These are phyloP conservation scores for Suricata suricatta DNA, from an alignment of 2,113 vertebrate species.

Conservation along the genomic window DNA sequence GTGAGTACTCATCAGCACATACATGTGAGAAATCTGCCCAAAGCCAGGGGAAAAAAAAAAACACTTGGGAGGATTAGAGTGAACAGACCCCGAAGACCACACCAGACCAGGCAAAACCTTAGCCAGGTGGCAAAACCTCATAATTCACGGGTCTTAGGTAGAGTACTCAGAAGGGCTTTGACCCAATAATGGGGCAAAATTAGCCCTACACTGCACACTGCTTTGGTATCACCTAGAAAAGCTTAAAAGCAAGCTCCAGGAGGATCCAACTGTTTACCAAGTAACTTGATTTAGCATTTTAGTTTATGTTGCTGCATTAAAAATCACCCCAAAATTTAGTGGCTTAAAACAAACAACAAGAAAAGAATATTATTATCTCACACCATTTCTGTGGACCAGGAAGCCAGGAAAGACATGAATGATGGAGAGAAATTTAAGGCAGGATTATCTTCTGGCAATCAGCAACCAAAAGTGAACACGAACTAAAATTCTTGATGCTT, in stretches of 20 bases:
- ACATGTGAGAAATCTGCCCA: background rate
- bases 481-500: background rate
- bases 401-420: background rate
- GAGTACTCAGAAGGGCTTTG: background rate
- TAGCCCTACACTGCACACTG: background rate
- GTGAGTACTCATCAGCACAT: background rate
- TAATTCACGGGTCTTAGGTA: background rate
- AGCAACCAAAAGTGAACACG: background rate
- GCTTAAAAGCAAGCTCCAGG: background rate
- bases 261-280: background rate
- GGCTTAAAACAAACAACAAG: background rate
- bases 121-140: slow-evolving; percentile 3
- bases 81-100: background rate
- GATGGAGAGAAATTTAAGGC: background rate
- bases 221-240: background rate
- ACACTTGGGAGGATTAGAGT: background rate
- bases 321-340: background rate
- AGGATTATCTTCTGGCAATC: background rate
- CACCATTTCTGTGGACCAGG: background rate
- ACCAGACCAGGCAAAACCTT: background rate
- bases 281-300: background rate
- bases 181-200: background rate
- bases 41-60: background rate
- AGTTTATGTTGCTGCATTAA: background rate
- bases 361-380: background rate